phyloP scores from a whole-genome alignment of 35 echinoderm and acorn worm species.

The Patiria miniata region DNA sequence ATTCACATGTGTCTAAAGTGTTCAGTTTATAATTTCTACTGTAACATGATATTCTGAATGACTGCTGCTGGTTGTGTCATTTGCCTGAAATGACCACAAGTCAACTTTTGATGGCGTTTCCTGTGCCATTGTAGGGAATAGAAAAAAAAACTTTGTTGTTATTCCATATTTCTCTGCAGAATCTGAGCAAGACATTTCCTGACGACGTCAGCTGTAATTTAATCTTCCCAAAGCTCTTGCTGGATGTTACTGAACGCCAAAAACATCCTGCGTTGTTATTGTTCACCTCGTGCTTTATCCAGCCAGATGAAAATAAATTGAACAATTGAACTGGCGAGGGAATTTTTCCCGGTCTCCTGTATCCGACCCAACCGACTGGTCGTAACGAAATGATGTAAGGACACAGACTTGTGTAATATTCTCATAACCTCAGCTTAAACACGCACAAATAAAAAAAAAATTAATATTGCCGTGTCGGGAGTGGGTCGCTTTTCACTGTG shows the following conservation, averaged over 20 bases:
- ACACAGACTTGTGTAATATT: background rate
- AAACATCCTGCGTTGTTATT: background rate
- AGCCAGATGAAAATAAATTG: background rate
- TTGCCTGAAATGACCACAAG: no score
- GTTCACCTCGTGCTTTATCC: background rate
- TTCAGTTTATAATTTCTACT: no score
- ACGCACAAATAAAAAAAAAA: background rate
- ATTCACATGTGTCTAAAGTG: no score
- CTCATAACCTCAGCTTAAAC: slow-evolving; percentile 2
- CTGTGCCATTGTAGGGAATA: no score
- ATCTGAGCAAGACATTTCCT: background rate
- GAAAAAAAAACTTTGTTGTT: no score
- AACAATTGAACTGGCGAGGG: no score
- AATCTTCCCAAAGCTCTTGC: background rate
- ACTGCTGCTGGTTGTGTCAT: no score
- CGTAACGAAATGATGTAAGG: background rate
- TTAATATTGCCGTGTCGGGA: background rate
- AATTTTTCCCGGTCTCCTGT: no score
- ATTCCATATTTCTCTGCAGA: background rate
- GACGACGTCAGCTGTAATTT: slow-evolving; percentile 12
- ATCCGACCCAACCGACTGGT: no score
- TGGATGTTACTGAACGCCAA: background rate
- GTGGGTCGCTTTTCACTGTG: background rate
- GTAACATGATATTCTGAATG: no score
- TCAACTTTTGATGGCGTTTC: no score